phyloP scores from a whole-genome alignment of 2,888 invertebrate species.

The Campoletis raptor region DNA sequence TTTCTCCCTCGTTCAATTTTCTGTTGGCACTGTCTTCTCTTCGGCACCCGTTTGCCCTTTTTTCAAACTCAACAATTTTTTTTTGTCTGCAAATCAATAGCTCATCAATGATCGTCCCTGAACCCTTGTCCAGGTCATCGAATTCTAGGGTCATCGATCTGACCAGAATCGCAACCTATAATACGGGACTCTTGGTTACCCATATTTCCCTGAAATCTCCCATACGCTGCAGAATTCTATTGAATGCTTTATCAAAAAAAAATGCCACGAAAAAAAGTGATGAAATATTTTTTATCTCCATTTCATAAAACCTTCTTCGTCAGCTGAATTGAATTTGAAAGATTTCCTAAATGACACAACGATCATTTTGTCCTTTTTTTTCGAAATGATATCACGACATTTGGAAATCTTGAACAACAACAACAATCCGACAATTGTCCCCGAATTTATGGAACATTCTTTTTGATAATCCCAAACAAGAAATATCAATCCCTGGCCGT shows the following conservation, averaged over 20 bases:
- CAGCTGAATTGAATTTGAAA: neutral
- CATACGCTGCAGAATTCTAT: neutral
- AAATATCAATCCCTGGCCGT: no score
- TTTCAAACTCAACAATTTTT: neutral
- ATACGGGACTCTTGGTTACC: neutral
- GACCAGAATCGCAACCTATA: neutral
- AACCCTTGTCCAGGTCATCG: neutral
- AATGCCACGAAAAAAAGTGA: neutral
- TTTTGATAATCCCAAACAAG: no score
- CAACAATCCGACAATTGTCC: no score
- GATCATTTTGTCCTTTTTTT: neutral
- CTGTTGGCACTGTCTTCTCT: conserved; percentile 2
- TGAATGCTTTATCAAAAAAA: neutral
- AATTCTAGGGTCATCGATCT: conserved; percentile 1
- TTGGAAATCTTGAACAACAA: neutral
- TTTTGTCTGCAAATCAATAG: conserved; percentile 20
- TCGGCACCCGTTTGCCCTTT: conserved; percentile 13
- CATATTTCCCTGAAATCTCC: neutral
- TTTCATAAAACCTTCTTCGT: no score
- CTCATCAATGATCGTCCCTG: conserved; percentile 42
- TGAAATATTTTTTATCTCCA: neutral
- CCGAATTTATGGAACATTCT: neutral
- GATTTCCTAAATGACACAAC: no score
- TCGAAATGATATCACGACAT: no score
- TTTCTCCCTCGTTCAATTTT: neutral